These are phyloP conservation scores for Tor tambroides DNA, from an alignment of 2,113 vertebrate species.

Conservation along the genomic window DNA sequence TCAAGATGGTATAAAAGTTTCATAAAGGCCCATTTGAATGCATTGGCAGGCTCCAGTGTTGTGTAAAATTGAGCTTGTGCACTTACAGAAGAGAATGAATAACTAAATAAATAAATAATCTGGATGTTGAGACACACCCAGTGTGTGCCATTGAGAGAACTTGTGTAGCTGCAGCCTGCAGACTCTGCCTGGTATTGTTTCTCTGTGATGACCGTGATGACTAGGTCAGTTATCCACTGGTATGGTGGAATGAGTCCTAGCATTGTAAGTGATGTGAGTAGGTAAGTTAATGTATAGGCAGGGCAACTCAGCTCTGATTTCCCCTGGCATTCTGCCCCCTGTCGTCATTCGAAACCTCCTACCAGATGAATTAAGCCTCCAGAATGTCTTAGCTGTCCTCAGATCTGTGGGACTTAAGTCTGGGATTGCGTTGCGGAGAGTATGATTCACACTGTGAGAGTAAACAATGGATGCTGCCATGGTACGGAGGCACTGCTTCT, in stretches of 20 bases:
- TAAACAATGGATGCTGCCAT: constrained; percentile 52
- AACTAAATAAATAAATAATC: constrained; percentile 53
- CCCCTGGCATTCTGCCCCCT: background rate
- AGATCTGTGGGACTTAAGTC: constrained; percentile 37
- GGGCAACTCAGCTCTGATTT: background rate
- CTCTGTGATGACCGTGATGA: constrained; percentile 16
- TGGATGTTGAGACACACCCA: constrained; percentile 75
- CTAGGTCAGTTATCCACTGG: background rate
- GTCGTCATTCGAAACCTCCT: background rate
- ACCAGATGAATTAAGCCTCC: constrained; percentile 28
- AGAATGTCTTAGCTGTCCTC: constrained; percentile 18
- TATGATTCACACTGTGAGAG: constrained; percentile 43
- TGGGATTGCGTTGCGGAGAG: constrained; percentile 25
- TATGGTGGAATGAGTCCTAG: constrained; percentile 39
- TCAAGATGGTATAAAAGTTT: background rate
- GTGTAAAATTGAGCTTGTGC: background rate
- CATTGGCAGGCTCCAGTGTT: background rate
- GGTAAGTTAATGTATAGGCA: constrained; percentile 37
- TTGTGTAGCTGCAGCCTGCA: constrained; percentile 66
- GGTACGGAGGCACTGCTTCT: constrained; percentile 25
- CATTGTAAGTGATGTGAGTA: background rate
- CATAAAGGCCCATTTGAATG: background rate
- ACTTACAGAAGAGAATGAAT: constrained; percentile 45
- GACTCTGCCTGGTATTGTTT: constrained; percentile 56
- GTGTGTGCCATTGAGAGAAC: constrained; percentile 69